Evolutionary conservation across 1,140 invertebrate species (phyloP).

Genomic region (Procambarus clarkii): DNA sequence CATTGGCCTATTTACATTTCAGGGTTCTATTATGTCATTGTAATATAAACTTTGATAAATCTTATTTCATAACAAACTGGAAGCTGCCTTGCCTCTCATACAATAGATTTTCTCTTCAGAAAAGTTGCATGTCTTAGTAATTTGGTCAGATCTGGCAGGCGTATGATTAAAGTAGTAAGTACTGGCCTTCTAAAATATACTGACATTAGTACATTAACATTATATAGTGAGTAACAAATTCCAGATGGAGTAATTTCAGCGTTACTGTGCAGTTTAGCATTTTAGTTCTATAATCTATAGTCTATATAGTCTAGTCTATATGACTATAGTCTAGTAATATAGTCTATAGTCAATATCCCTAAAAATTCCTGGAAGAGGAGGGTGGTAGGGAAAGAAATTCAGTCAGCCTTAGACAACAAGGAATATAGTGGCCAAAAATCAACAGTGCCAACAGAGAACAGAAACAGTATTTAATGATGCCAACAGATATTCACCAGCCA

Average conservation of each 20-base stretch:
- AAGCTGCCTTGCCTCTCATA: not conserved
- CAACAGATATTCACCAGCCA: too few relatives aligned
- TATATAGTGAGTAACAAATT: not conserved
- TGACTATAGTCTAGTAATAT: too few relatives aligned
- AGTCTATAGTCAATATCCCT: too few relatives aligned
- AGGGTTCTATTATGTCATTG: not conserved
- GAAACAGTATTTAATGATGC: too few relatives aligned
- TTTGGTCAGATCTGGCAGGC: not conserved
- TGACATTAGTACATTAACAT: conserved; percentile 9
- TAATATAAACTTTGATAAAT: not conserved
- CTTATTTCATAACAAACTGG: conserved; percentile 3
- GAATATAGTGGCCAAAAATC: too few relatives aligned
- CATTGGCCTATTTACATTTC: conserved; percentile 31
- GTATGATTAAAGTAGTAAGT: conserved; percentile 5
- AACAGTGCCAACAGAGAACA: too few relatives aligned
- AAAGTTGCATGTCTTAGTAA: not conserved
- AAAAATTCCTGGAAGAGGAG: too few relatives aligned
- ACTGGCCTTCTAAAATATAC: conserved; percentile 21
- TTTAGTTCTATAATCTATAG: too few relatives aligned
- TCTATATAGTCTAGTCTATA: too few relatives aligned
- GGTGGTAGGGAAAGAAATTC: too few relatives aligned
- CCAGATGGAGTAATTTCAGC: not conserved
- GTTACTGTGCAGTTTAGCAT: not conserved
- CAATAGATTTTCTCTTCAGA: too few relatives aligned
- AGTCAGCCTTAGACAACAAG: too few relatives aligned